Evolutionary conservation across 2,797 vertebrate species (phyloP).

Genomic region (Sebastes trivittatus): DNA sequence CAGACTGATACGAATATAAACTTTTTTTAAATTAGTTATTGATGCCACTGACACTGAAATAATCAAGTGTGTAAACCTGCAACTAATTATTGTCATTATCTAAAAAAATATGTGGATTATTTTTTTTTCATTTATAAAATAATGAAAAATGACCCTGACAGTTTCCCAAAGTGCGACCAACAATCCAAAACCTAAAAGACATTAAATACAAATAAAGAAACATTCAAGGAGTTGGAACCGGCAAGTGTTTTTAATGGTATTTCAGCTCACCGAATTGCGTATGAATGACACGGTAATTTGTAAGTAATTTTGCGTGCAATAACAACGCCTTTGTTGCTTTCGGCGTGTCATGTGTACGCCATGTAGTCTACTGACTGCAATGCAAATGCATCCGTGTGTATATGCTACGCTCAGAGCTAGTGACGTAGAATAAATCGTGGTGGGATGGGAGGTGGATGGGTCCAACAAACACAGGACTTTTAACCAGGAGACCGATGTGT

Average conservation of each 20-base stretch:
- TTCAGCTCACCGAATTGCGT: too few relatives aligned
- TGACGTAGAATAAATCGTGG: too few relatives aligned
- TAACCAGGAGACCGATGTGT: too few relatives aligned
- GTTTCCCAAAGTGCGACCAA: background rate
- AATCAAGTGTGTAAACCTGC: background rate
- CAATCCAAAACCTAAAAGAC: background rate
- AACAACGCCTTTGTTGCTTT: too few relatives aligned
- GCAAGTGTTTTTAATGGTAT: background rate
- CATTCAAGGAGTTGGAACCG: background rate
- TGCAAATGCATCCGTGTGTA: too few relatives aligned
- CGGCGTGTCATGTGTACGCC: too few relatives aligned
- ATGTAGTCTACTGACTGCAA: too few relatives aligned
- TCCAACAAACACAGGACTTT: too few relatives aligned
- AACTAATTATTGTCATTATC: background rate
- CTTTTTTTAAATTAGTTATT: background rate
- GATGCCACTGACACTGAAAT: background rate
- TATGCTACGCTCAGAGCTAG: too few relatives aligned
- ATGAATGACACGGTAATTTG: too few relatives aligned
- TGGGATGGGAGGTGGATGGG: too few relatives aligned
- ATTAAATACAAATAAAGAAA: background rate
- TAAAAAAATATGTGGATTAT: background rate
- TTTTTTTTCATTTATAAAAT: background rate
- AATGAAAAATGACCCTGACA: background rate
- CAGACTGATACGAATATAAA: background rate
- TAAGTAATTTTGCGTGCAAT: too few relatives aligned